Evolutionary conservation across 2,797 vertebrate genomes (phyloP), one percentile per base, ranked within the genome.

Genomic region (Acipenser transmontanus): DNA sequence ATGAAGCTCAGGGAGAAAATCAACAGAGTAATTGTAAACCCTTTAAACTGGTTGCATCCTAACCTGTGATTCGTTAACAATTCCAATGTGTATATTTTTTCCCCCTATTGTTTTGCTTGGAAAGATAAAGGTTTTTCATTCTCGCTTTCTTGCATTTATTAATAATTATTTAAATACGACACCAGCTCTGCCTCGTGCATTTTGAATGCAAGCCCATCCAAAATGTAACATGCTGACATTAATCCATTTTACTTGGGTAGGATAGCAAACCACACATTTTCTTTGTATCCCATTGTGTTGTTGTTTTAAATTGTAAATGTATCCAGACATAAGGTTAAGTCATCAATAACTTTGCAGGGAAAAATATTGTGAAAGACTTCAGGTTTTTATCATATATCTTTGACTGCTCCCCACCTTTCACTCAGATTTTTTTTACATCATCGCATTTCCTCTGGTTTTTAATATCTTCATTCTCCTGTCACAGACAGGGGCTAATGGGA

Each of bases 401-500:
- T 74, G 81, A 78, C 77, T 77, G 76, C 71, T 78, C 78, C 67
- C 77, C 80, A 85, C 88, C 88, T 83, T 89, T 89, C 90, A 85
- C 80, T 85, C 77, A 77, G 77, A 71, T 73, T 64, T 72, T 73
- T 77, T 50, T 68, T 7, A 69, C 71, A 73, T 83, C 76, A 81
- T 82, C 72, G 76, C 85, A 76, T 77, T 70, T 83, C 84, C 69
- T 64, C 79, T 68, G 74, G 80, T 77, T 84, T 88, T 77, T 80
- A 80, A 84, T 90, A 91, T 93, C 88, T 90, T 92, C 92, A 92
- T 94, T 87, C 92, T 87, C 80, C 90, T 96, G 94, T 94, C 94
- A 95, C 77, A 90, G 93, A 91, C 92, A 94, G 94, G 88, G 95
- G 95, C 93, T 98, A 98, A 98, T 96, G 91, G 94, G 94, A 97